These are phyloP conservation scores for Rhynchomys soricoides DNA, from an alignment of 2,113 vertebrate genomes.

Conservation along the genomic window DNA sequence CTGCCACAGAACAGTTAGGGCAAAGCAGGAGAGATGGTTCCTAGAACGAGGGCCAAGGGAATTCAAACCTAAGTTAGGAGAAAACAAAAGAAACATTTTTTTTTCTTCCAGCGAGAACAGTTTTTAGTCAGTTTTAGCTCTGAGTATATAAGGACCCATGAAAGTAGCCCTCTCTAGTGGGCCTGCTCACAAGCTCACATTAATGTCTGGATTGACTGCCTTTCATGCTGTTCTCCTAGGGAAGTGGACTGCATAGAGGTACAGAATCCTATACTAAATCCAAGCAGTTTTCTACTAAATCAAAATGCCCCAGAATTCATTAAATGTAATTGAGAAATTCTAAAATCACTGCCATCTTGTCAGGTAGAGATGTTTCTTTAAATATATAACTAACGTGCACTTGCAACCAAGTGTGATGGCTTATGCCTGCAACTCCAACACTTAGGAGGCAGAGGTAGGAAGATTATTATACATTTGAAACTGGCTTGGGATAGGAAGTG, in stretches of 20 bases:
- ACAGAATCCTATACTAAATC: not conserved
- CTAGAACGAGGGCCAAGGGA: conserved; percentile 3
- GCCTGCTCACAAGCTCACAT: not conserved
- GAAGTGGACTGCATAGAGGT: not conserved
- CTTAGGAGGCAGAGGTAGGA: not conserved
- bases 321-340: not conserved
- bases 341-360: not conserved
- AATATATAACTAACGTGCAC: not conserved
- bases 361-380: not conserved
- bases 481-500: not conserved
- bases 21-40: not conserved
- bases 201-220: not conserved
- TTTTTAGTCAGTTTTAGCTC: not conserved
- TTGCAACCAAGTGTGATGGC: not conserved
- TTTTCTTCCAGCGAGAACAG: not conserved
- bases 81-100: not conserved
- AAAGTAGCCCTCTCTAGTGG: not conserved
- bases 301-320: not conserved
- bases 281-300: not conserved
- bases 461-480: too few relatives aligned
- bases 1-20: not conserved
- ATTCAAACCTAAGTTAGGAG: conserved; percentile 49
- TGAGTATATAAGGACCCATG: not conserved
- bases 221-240: not conserved
- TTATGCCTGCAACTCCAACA: not conserved